Conservation (phyloP, 2,113 vertebrate species). For the Meriones unguiculatus region DNA sequence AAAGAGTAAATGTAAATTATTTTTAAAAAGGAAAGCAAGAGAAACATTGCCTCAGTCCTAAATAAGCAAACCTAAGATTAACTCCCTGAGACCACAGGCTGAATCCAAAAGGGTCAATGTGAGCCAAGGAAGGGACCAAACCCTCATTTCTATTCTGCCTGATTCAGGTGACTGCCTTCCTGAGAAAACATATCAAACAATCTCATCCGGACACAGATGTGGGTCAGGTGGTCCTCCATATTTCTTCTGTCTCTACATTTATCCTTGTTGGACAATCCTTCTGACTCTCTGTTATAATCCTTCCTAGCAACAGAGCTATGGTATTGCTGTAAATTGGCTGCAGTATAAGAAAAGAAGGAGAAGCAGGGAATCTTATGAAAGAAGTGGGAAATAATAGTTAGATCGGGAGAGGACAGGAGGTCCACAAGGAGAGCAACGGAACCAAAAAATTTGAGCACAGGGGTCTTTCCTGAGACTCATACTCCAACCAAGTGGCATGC, state of each 20-base stretch:
- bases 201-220: background rate
- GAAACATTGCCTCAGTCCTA: conserved; percentile 49
- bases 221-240: background rate
- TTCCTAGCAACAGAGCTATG: conserved; percentile 68
- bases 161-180: background rate
- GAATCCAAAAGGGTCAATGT: background rate
- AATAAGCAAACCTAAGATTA: conserved; percentile 62
- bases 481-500: no score
- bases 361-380: no score
- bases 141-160: background rate
- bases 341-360: background rate
- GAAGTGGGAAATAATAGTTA: no score
- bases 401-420: no score
- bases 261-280: background rate
- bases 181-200: background rate
- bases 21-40: background rate
- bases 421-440: no score
- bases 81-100: background rate
- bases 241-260: background rate
- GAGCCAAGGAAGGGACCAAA: background rate
- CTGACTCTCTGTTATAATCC: background rate
- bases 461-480: no score
- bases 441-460: no score
- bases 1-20: conserved; percentile 15
- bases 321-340: conserved; percentile 7